Base-by-base conservation (phyloP, 2,888 invertebrate genomes). In the Ceriagrion tenellum region DNA sequence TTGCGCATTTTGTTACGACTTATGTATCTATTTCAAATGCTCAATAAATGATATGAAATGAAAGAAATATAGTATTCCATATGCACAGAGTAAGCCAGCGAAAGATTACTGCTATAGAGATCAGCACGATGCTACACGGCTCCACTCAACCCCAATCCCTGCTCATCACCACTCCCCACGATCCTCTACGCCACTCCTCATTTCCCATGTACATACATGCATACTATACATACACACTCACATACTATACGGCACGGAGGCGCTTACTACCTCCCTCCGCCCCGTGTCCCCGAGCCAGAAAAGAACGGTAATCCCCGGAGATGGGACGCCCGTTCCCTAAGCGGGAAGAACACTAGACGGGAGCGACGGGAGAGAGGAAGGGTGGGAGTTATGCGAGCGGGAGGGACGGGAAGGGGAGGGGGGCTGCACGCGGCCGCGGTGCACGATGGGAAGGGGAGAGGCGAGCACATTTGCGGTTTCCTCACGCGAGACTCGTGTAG, bases 381-480 rank as follows among this genome's bases (percentile, higher is more conserved):
- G 26, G 69, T 23, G n/a, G 47, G 47, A 12, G 69, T n/a, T 59
- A 20, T 59, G 59, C 3, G n/a, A 12, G 69, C 23, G n/a, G n/a
- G n/a, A n/a, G n/a, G n/a, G 69, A 23, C 26, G 8, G 23, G n/a
- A n/a, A n/a, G 26, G 69, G 69, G 81, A 81, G 81, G 30, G 81
- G 13, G 35, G 1, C 13, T 3, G 12, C 12, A 35, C 12, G 12
- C 12, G 81, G 13, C 12, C 13, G 81, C 12, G 63, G 23, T 13
- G 23, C 13, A 35, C 12, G 59, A 18, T 20, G 20, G 59, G 12
- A 69, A 69, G n/a, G 69, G n/a, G n/a, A 12, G 23, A 26, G 69
- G 69, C 12, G 69, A 26, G 81, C 81, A 81, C 81, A 81, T 81
- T 81, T 81, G 81, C 16, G 81, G 81, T 35, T 81, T 81, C 81